Base-by-base conservation (phyloP, 2,113 vertebrate species). In the Gymnogyps californianus region DNA sequence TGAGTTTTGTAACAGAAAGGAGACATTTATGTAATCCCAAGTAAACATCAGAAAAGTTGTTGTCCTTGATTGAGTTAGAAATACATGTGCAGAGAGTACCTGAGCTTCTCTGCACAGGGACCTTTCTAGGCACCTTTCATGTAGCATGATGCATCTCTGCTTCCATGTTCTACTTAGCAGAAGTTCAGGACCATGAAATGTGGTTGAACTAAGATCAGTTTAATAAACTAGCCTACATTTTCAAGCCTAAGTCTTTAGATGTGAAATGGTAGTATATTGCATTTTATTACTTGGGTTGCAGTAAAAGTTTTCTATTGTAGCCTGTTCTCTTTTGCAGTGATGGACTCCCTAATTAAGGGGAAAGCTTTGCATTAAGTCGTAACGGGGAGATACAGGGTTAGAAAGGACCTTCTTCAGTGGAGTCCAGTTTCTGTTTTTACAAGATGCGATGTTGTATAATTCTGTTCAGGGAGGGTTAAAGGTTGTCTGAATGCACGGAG, bases 61-160 rank as follows among this genome's bases (percentile, higher is more conserved):
- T 79, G 9, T n/a, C 67, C 8, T 38, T 38, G 36, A 10, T 3
- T 28, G 40, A 49, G 28, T 49, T 36, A 49, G 66, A 88, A 66
- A 28, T 32, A 38, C 3, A 5, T 2, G 4, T 28, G 6, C 3
- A 3, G 8, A 3, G 40, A 4, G 9, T 49, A 54, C 8, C 16
- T 44, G 78, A 52, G 22, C 13, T 40, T 9, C 17, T 64, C 20
- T 55, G 69, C 26, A 12, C 29, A 78, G 55, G 18, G 36, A 13
- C 29, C 14, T 79, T 34, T 76, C 7, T 24, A 11, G 52, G 21
- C 9, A n/a, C 14, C 13, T 61, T 58, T 71, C 20, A 8, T 4
- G 19, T 6, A 18, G 29, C 57, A 7, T 12, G 29, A 12, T 28
- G 7, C 14, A 26, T 65, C 40, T 57, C 32, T 58, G 40, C 11